Percentiles rank a stretch among this genome's conserved stretches.
These are phyloP conservation scores for Brachyistius frenatus DNA, from an alignment of 2,113 vertebrate species.

Conservation along the genomic window DNA sequence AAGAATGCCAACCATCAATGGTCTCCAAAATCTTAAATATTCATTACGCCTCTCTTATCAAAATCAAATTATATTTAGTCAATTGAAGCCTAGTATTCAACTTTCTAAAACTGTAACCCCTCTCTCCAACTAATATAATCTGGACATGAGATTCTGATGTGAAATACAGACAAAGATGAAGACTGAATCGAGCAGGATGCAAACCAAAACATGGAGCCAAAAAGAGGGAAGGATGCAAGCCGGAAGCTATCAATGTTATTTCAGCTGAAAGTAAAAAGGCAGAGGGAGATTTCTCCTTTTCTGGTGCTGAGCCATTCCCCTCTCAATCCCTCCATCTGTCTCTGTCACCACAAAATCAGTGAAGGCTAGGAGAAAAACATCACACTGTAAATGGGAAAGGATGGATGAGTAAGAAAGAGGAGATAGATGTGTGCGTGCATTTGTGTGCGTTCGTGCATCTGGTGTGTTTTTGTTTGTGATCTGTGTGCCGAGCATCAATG, in stretches of 20 bases:
- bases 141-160: no score
- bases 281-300: slow-evolving; percentile 31
- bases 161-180: no score
- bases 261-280: slow-evolving; percentile 31
- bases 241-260: slow-evolving; percentile 41
- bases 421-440: slow-evolving; percentile 23
- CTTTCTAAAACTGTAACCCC: no score
- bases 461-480: slow-evolving; percentile 56
- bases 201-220: not conserved
- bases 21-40: no score
- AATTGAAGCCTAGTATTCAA: no score
- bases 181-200: no score
- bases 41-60: no score
- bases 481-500: slow-evolving; percentile 62
- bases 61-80: no score
- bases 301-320: slow-evolving; percentile 35
- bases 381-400: slow-evolving; percentile 41
- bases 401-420: slow-evolving; percentile 57
- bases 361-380: slow-evolving; percentile 45
- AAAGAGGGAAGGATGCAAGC: not conserved
- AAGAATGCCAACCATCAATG: no score
- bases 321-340: slow-evolving; percentile 69
- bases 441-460: slow-evolving; percentile 11
- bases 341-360: slow-evolving; percentile 57
- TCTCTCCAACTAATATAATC: no score